Evolutionary conservation across 1,140 invertebrate genomes (phyloP), one percentile per base, ranked within the genome.

Genomic region (Cephus cinctus): DNA sequence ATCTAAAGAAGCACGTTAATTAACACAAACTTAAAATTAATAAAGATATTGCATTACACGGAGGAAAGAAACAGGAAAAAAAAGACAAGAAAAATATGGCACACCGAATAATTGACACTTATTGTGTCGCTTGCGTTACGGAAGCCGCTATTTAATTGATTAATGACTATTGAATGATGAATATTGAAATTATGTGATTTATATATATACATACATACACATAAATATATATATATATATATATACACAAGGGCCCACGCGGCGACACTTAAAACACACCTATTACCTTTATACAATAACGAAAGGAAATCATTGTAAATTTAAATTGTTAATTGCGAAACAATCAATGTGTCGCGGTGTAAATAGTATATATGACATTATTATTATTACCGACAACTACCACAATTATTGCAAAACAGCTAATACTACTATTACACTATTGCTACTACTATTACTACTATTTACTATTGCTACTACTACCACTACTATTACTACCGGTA

Each of bases 261-360:
- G n/a, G n/a, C n/a, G n/a, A n/a, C n/a, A n/a, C n/a, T n/a, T n/a
- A n/a, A n/a, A n/a, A 60, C 44, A 53, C 27, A 42, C 51, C 43
- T 64, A 62, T 39, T 40, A 43, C 11, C 23, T 55, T 43, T 31
- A 15, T 32, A 48, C 43, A 47, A 32, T 47, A 45, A 52, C 32
- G 39, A 50, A 44, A 43, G 14, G 41, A 47, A n/a, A 52, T 51
- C 35, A 43, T 63, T 63, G 56, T 63, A 57, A 65, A 63, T 61
- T 50, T n/a, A n/a, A n/a, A n/a, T 65, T 65, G 56, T 66, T 63
- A 41, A 66, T 52, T 43, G 54, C 50, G 38, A 63, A 58, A 56
- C 47, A 43, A n/a, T n/a, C 43, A 51, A 54, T 46, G 50, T 58
- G 54, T 42, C 34, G 46, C 49, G 35, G 42, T 47, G 59, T 61